phyloP scores from a whole-genome alignment of 2,113 vertebrate genomes.

The Trematocara marginatum region DNA sequence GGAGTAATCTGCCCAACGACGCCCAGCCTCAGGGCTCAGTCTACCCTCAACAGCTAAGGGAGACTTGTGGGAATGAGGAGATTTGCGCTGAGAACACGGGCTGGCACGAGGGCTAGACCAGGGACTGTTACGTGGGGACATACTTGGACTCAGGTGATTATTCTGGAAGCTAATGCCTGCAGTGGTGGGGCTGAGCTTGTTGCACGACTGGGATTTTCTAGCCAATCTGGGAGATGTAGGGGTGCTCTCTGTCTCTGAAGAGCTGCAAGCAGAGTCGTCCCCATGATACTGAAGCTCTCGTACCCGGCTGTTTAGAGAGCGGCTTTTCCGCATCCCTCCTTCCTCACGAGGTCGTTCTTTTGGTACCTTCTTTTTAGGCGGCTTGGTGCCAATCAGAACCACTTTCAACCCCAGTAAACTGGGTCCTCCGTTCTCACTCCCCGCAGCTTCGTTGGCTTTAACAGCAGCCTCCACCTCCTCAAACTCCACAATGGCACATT shows the following conservation, averaged over 20 bases:
- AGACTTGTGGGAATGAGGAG: constrained; percentile 76
- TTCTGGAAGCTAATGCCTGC: constrained; percentile 68
- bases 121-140: constrained; percentile 88
- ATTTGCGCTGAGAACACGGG: constrained; percentile 84
- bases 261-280: constrained; percentile 92
- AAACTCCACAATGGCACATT: constrained; percentile 92
- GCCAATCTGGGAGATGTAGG: constrained; percentile 83
- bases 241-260: constrained; percentile 90
- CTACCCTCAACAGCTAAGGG: constrained; percentile 79
- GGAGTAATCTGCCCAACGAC: constrained; percentile 85
- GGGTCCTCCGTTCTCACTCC: constrained; percentile 63
- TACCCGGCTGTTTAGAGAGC: constrained; percentile 86
- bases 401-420: constrained; percentile 76
- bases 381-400: constrained; percentile 88
- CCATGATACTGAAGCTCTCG: constrained; percentile 87
- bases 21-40: constrained; percentile 74
- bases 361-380: constrained; percentile 89
- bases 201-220: constrained; percentile 69
- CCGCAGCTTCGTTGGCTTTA: constrained; percentile 82
- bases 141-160: constrained; percentile 87
- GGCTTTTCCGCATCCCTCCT: constrained; percentile 73
- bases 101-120: constrained; percentile 86
- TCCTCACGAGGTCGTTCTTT: constrained; percentile 82
- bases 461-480: constrained; percentile 93
- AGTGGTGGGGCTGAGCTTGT: constrained; percentile 81